A percentile compares a stretch with the other conserved stretches of the same genome.
Evolutionary conservation across 2,113 vertebrate species (phyloP).

Genomic region (Scortum barcoo): DNA sequence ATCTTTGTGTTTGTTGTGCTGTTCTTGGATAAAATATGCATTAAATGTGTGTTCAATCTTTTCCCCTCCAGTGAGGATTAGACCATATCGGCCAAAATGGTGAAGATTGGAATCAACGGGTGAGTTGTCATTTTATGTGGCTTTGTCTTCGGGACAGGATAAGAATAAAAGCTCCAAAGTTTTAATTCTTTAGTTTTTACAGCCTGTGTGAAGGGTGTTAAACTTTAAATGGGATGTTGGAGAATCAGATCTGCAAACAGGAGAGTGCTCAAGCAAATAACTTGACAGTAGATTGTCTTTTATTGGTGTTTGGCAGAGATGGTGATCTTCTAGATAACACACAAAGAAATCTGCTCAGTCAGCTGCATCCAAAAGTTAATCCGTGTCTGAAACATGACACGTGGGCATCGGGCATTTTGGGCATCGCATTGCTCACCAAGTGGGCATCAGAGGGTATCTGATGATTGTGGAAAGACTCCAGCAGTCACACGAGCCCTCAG

Average conservation of each 20-base stretch:
- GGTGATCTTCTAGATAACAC: not conserved
- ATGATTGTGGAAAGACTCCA: not conserved
- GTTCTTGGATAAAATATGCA: not conserved
- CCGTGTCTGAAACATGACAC: not conserved
- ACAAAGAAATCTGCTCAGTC: not conserved
- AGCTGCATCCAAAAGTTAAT: not conserved
- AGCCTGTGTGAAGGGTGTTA: not conserved
- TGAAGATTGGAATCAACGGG: conserved; percentile 81
- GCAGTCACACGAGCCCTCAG: not conserved
- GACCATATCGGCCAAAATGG: conserved; percentile 68
- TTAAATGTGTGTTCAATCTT: not conserved
- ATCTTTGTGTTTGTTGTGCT: not conserved
- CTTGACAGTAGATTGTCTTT: not conserved
- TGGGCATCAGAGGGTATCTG: not conserved
- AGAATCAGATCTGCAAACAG: not conserved
- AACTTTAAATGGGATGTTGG: not conserved
- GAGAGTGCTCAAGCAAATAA: not conserved
- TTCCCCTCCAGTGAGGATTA: conserved; percentile 15
- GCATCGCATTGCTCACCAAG: not conserved
- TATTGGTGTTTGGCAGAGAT: not conserved
- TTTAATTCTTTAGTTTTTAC: no score
- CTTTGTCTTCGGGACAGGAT: not conserved
- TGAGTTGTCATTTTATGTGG: conserved; percentile 45
- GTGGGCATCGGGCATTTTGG: not conserved
- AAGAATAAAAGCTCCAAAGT: no score